A percentile compares a stretch with the other conserved stretches of the same genome.
These are phyloP conservation scores for Pteria penguin DNA, from an alignment of 2,888 invertebrate species.

Conservation along the genomic window DNA sequence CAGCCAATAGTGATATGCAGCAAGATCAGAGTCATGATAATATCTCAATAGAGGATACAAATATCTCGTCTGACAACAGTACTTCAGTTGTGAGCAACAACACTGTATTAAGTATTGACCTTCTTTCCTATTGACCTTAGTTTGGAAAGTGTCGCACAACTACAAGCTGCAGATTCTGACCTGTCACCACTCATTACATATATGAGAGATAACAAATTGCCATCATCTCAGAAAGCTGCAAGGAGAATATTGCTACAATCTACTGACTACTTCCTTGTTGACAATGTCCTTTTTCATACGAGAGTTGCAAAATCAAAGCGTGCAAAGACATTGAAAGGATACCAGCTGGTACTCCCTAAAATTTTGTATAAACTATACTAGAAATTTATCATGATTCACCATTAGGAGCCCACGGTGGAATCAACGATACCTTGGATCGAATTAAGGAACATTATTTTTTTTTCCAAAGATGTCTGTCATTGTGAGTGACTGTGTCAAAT, in stretches of 20 bases:
- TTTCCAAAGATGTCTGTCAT: conserved; percentile 23
- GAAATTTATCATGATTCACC: conserved; percentile 44
- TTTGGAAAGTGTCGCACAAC: background rate
- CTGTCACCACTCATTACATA: conserved; percentile 19
- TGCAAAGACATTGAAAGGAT: conserved; percentile 1
- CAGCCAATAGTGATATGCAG: background rate
- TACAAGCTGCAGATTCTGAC: background rate
- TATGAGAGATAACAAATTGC: conserved; percentile 15
- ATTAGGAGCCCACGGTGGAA: conserved; percentile 40
- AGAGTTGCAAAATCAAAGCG: conserved; percentile 1
- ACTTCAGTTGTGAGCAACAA: background rate
- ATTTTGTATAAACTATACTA: background rate
- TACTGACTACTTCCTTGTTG: conserved; percentile 37
- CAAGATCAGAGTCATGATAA: background rate
- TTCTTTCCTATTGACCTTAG: background rate
- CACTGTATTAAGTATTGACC: background rate
- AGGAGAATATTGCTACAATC: conserved; percentile 31
- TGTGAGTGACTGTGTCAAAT: conserved; percentile 33
- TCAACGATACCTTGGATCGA: conserved; percentile 45
- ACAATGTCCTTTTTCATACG: conserved; percentile 34
- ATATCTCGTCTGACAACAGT: too few relatives aligned
- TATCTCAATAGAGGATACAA: background rate
- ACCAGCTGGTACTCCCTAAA: background rate
- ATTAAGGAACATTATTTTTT: conserved; percentile 35
- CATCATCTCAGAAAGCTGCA: conserved; percentile 40